Conservation (phyloP, 2,113 vertebrate genomes). For the Lynx canadensis region DNA sequence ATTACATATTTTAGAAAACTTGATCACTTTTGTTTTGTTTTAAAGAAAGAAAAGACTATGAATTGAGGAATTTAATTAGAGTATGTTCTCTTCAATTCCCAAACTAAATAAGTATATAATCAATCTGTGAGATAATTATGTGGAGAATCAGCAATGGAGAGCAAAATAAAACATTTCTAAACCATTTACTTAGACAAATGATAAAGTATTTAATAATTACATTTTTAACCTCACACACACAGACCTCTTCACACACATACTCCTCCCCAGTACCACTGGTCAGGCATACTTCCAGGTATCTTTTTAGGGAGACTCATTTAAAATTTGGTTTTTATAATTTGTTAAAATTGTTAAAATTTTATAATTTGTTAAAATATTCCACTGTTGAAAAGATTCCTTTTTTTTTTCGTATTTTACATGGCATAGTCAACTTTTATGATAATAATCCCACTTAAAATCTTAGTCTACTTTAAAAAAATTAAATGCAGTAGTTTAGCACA, state of each 20-base stretch:
- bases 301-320: neutral
- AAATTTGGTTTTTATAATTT: slow-evolving; percentile 26
- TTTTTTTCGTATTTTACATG: slow-evolving; percentile 7
- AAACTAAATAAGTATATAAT: slow-evolving; percentile 44
- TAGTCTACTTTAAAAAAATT: slow-evolving; percentile 23
- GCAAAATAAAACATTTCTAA: neutral
- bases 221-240: neutral
- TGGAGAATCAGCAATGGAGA: neutral
- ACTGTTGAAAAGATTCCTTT: neutral
- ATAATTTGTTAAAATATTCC: slow-evolving; percentile 36
- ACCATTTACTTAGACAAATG: slow-evolving; percentile 34
- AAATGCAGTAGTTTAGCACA: neutral
- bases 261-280: neutral
- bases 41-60: slow-evolving; percentile 14
- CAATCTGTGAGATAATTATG: neutral
- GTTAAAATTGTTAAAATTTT: slow-evolving; percentile 1
- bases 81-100: neutral
- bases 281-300: neutral
- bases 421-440: neutral
- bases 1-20: slow-evolving; percentile 49
- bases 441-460: neutral
- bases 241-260: neutral
- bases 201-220: slow-evolving; percentile 18
- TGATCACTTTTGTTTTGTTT: slow-evolving; percentile 20
- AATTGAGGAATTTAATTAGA: neutral